phyloP scores from a whole-genome alignment of 1,140 invertebrate species.

The Lanistes nyassanus region DNA sequence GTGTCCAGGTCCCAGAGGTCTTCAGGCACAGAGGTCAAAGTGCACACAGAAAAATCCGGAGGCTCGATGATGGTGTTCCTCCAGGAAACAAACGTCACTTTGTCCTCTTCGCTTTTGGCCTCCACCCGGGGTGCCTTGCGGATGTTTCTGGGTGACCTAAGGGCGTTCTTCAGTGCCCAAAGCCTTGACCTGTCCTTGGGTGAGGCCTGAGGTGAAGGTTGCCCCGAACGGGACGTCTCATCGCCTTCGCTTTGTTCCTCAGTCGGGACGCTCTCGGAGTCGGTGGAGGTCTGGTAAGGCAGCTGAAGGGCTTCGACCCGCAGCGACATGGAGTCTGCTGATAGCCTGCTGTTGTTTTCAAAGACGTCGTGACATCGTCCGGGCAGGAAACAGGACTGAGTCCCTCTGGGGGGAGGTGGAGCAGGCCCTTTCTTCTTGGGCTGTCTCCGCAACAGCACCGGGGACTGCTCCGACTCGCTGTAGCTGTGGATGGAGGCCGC shows the following conservation, averaged over 20 bases:
- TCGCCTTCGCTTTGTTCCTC: background rate
- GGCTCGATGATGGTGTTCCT: conserved; percentile 11
- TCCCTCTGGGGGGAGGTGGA: background rate
- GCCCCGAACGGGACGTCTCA: background rate
- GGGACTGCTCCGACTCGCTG: conserved; percentile 19
- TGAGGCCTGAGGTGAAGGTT: background rate
- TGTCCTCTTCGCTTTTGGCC: background rate
- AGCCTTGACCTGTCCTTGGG: conserved; percentile 21
- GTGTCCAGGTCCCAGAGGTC: conserved; percentile 12
- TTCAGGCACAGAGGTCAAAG: background rate
- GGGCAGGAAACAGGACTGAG: background rate
- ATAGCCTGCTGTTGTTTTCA: conserved; percentile 4
- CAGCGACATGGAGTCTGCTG: conserved; percentile 11
- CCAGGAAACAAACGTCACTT: background rate
- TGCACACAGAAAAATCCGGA: conserved; percentile 7
- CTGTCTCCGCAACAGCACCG: background rate
- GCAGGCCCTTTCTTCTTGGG: conserved; percentile 10
- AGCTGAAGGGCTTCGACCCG: background rate
- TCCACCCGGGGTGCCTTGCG: conserved; percentile 13
- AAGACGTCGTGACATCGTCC: conserved; percentile 4
- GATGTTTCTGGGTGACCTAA: conserved; percentile 25
- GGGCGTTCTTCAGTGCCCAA: conserved; percentile 21
- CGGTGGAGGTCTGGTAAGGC: conserved; percentile 15
- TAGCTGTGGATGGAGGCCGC: background rate
- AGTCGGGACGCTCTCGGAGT: conserved; percentile 11